Conservation (phyloP, 2,888 invertebrate genomes). For the Andrena hattorfiana region DNA sequence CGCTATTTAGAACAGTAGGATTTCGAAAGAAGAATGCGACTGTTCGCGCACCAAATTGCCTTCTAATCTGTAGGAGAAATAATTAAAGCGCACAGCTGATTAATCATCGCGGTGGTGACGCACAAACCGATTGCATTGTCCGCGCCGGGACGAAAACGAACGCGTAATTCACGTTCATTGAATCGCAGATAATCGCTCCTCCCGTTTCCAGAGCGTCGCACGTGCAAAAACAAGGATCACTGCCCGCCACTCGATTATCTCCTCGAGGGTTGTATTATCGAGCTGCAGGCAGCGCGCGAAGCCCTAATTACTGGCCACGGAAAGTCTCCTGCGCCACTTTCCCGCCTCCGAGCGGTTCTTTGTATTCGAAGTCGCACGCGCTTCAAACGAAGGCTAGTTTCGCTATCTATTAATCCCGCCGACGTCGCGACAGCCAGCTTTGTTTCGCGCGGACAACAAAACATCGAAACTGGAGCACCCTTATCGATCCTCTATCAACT, state of each 20-base stretch:
- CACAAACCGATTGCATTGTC: slow-evolving; percentile 19
- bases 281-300: slow-evolving; percentile 22
- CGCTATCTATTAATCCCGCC: too few species aligned
- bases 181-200: slow-evolving; percentile 41
- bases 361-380: not conserved
- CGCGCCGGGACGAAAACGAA: slow-evolving; percentile 29
- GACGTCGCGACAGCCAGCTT: too few species aligned
- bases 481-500: too few species aligned
- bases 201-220: slow-evolving; percentile 36
- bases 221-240: slow-evolving; percentile 47
- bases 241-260: slow-evolving; percentile 25
- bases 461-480: too few species aligned
- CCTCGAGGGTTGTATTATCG: slow-evolving; percentile 25
- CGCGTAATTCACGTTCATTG: slow-evolving; percentile 49
- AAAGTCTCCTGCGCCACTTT: not conserved
- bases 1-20: too few species aligned
- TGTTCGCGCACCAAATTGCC: not conserved
- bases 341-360: not conserved
- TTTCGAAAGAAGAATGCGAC: too few species aligned
- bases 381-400: too few species aligned
- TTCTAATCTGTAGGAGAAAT: slow-evolving; percentile 15
- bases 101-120: slow-evolving; percentile 40
- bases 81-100: slow-evolving; percentile 38
- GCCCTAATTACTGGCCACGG: not conserved
- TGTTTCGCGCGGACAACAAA: too few species aligned